Base-by-base conservation (phyloP, 1,140 invertebrate species). In the Drosophila obscura region DNA sequence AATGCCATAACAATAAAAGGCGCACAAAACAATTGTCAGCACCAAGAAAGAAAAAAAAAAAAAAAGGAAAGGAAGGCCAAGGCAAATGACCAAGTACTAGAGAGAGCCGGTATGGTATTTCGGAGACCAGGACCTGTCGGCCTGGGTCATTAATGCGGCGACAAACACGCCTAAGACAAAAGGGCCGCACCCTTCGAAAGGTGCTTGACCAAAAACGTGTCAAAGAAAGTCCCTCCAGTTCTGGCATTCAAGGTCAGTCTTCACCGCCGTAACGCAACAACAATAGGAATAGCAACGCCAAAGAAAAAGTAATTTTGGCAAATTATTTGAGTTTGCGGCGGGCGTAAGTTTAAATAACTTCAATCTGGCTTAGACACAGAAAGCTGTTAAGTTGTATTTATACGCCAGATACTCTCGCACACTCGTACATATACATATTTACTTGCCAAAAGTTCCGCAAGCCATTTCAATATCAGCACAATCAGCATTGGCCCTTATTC, bases 291-390 rank as follows among this genome's bases (percentile, higher is more conserved):
- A 39, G 16, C n/a, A 44, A 16, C 19, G 26, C 50, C 26, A 67
- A 87, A 87, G 60, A 78, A 82, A 84, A 87, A 87, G 82, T 79
- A 88, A 87, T 87, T 87, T 87, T 45, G 61, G 58, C 75, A 88
- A 87, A 87, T 87, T 88, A 82, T 87, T 87, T 81, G 83, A 87
- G 78, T 87, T 88, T 78, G 83, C 72, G 83, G 79, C 78, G 67
- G 64, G 66, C 75, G 52, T 74, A 88, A 88, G 83, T 87, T 88
- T 82, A 88, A 87, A 87, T 72, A 87, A 87, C 83, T 88, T 82
- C 75, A 85, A 85, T 84, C 77, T 67, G 72, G 60, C 81, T 83
- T 59, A 73, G 76, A 52, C 61, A 26, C 50, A 19, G 41, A 43
- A 59, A 66, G 49, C 64, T 46, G 72, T 45, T 58, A 80, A 72